Percentiles rank a stretch among this genome's conserved stretches.
These are phyloP conservation scores for Thera obeliscata DNA, from an alignment of 2,888 invertebrate species.

Conservation along the genomic window DNA sequence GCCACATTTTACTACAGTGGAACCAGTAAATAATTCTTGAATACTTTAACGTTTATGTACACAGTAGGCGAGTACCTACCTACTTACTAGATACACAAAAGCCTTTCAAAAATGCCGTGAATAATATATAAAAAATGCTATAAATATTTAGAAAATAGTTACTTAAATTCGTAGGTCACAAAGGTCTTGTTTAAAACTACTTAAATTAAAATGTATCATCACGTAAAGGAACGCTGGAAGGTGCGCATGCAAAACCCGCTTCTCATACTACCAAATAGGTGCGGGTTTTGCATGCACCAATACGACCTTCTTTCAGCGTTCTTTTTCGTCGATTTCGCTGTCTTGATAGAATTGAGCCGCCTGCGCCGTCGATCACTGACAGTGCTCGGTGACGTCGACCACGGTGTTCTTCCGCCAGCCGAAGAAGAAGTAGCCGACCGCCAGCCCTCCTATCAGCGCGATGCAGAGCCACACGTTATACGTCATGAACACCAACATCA, in stretches of 20 bases:
- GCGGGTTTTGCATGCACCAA: too few species aligned
- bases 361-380: conserved; percentile 86
- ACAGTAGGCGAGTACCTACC: too few species aligned
- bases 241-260: too few species aligned
- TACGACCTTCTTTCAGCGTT: too few species aligned
- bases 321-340: too few species aligned
- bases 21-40: too few species aligned
- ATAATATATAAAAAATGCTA: not conserved
- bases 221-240: too few species aligned
- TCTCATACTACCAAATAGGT: too few species aligned
- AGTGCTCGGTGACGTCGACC: conserved; percentile 96
- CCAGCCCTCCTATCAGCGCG: conserved; percentile 95
- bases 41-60: too few species aligned
- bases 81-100: too few species aligned
- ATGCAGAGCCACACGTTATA: conserved; percentile 97
- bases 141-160: not conserved
- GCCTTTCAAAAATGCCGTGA: not conserved
- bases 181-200: not conserved
- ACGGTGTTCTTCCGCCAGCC: conserved; percentile 96
- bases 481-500: conserved; percentile 99
- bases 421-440: conserved; percentile 96
- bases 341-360: not conserved
- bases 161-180: conserved; percentile 2
- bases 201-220: not conserved
- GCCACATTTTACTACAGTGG: too few species aligned